Evolutionary conservation across 2,888 invertebrate species (phyloP).

Genomic region (Seira ritae): DNA sequence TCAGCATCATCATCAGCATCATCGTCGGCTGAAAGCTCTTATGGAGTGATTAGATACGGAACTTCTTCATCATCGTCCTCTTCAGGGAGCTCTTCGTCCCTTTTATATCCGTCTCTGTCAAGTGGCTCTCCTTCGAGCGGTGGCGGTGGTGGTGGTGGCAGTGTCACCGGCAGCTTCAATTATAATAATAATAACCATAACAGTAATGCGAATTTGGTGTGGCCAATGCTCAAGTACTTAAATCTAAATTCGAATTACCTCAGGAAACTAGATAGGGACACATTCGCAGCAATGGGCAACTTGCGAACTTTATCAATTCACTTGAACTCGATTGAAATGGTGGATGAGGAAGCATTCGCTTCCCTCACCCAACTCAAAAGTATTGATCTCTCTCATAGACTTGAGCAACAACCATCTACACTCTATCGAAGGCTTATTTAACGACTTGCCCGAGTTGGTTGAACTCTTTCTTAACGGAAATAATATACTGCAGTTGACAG

Average conservation of each 20-base stretch:
- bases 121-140: constrained; percentile 28
- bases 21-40: constrained; percentile 45
- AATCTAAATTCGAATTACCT: constrained; percentile 93
- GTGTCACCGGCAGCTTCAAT: constrained; percentile 22
- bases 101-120: constrained; percentile 51
- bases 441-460: constrained; percentile 85
- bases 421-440: constrained; percentile 86
- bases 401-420: constrained; percentile 93
- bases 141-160: constrained; percentile 6
- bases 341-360: constrained; percentile 87
- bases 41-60: constrained; percentile 61
- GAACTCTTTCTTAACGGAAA: constrained; percentile 93
- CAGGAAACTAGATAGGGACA: constrained; percentile 84
- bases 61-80: constrained; percentile 48
- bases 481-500: constrained; percentile 88
- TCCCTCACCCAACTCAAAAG: constrained; percentile 86
- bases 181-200: constrained; percentile 58
- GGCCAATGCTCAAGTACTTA: constrained; percentile 82
- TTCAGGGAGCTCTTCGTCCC: constrained; percentile 46
- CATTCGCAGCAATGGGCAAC: constrained; percentile 88
- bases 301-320: constrained; percentile 88
- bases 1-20: constrained; percentile 21
- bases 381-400: constrained; percentile 90
- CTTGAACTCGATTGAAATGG: constrained; percentile 87
- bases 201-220: constrained; percentile 66